Evolutionary conservation across 2,113 vertebrate species (phyloP).

Genomic region (Capra hircus): DNA sequence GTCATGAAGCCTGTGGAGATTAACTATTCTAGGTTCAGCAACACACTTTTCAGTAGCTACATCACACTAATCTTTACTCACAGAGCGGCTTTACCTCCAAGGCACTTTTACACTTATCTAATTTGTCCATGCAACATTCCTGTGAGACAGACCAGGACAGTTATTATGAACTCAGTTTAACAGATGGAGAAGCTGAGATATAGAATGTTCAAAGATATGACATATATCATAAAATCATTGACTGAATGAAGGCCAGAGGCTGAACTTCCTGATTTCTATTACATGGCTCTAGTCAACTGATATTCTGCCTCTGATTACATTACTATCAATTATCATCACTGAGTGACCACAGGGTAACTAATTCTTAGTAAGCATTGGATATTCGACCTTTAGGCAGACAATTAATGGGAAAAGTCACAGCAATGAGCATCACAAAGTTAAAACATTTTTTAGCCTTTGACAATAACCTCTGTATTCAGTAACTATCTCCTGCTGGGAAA

Average conservation of each 20-base stretch:
- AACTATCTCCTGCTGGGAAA: not conserved
- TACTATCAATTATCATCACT: not conserved
- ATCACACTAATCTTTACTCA: slow-evolving; percentile 29
- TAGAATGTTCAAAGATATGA: not conserved
- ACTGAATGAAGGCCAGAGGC: not conserved
- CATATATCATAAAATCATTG: not conserved
- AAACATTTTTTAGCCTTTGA: not conserved
- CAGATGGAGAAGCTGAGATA: slow-evolving; percentile 19
- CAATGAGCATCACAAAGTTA: not conserved
- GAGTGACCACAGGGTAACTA: not conserved
- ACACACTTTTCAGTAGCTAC: not conserved
- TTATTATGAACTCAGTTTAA: slow-evolving; percentile 3
- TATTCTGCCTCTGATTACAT: not conserved
- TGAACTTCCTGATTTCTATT: not conserved
- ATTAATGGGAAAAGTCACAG: not conserved
- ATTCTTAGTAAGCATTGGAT: not conserved
- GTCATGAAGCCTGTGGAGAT: not conserved
- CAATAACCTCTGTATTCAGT: not conserved
- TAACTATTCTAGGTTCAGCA: not conserved
- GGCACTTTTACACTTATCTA: slow-evolving; percentile 50
- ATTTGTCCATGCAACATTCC: slow-evolving; percentile 49
- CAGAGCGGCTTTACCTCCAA: slow-evolving; percentile 47
- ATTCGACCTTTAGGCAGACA: not conserved
- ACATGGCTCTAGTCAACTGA: not conserved
- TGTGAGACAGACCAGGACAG: slow-evolving; percentile 57